Evolutionary conservation across 2,888 invertebrate genomes (phyloP).

Genomic region (Apodemia zela): DNA sequence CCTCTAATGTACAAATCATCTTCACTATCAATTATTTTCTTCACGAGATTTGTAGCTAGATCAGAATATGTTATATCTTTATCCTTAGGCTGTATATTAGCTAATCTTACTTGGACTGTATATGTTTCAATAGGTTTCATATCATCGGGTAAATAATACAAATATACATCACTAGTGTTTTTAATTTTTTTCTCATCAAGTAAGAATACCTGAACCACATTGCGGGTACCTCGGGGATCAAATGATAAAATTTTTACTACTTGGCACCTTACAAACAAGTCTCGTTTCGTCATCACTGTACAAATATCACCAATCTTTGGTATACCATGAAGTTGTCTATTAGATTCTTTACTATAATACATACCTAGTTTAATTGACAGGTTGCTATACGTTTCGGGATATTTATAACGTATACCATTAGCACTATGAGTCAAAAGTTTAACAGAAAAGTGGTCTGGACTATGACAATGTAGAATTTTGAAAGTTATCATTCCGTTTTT

Average conservation of each 20-base stretch:
- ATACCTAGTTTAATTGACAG: slow-evolving; percentile 60
- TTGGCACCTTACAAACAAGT: slow-evolving; percentile 77
- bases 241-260: slow-evolving; percentile 64
- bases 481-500: slow-evolving; percentile 78
- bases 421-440: slow-evolving; percentile 53
- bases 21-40: slow-evolving; percentile 46
- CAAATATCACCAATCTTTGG: slow-evolving; percentile 79
- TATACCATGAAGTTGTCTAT: slow-evolving; percentile 53
- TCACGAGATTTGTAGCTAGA: slow-evolving; percentile 48
- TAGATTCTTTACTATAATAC: slow-evolving; percentile 55
- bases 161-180: slow-evolving; percentile 52
- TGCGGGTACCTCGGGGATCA: slow-evolving; percentile 49
- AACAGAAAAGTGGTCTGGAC: slow-evolving; percentile 83
- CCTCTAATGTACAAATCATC: slow-evolving; percentile 63
- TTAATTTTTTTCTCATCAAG: slow-evolving; percentile 81
- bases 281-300: slow-evolving; percentile 67
- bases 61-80: slow-evolving; percentile 62
- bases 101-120: slow-evolving; percentile 55
- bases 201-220: slow-evolving; percentile 69
- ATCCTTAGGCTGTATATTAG: slow-evolving; percentile 59
- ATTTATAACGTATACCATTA: slow-evolving; percentile 43
- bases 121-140: slow-evolving; percentile 68
- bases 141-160: slow-evolving; percentile 74
- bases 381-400: slow-evolving; percentile 50
- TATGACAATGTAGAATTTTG: slow-evolving; percentile 76